Evolutionary conservation across 2,113 vertebrate genomes (phyloP).

Genomic region (Sceloporus undulatus): DNA sequence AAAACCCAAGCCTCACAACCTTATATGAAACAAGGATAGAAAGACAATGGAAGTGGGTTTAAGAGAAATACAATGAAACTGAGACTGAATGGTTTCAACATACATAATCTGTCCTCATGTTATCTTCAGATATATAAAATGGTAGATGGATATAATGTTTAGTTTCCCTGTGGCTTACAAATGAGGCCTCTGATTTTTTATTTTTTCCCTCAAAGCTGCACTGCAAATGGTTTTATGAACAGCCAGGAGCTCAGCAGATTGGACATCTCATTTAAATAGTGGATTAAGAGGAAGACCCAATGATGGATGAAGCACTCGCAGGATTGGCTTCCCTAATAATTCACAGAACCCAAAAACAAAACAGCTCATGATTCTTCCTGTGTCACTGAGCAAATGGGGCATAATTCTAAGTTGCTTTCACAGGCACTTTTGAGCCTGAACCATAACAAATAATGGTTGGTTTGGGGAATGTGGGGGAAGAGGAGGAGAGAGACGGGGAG

Average conservation of each 20-base stretch:
- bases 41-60: too few species aligned
- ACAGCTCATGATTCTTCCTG: conserved; percentile 10
- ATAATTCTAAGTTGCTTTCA: conserved; percentile 11
- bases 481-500: background rate
- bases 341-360: conserved; percentile 42
- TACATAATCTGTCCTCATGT: background rate
- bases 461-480: fast-evolving
- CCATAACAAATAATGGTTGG: background rate
- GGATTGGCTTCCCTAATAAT: conserved; percentile 37
- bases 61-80: too few species aligned
- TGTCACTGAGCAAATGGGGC: conserved; percentile 30
- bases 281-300: conserved; percentile 10
- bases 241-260: background rate
- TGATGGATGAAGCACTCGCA: conserved; percentile 51
- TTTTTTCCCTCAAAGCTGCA: background rate
- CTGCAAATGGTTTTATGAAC: conserved; percentile 16
- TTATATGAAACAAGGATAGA: too few species aligned
- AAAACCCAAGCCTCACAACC: too few species aligned
- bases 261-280: conserved; percentile 42
- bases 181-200: background rate
- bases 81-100: background rate
- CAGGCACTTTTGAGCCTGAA: background rate
- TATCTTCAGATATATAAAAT: background rate
- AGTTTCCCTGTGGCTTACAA: background rate
- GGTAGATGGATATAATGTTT: background rate